These are phyloP conservation scores for Pangasius macronema DNA, from an alignment of 2,797 vertebrate species.

Conservation along the genomic window DNA sequence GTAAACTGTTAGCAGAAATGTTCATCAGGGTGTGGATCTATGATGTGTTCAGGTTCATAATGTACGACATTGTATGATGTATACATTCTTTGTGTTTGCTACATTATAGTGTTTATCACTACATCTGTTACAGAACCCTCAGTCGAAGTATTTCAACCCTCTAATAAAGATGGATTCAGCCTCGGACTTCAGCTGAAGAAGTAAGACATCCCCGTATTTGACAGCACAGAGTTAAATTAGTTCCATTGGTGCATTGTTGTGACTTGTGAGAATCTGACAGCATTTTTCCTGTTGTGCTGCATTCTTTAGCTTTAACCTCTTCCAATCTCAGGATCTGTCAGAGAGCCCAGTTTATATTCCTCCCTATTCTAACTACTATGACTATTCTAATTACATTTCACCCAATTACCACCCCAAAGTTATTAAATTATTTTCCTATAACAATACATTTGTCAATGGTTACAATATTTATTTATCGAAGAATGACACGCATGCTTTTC, in stretches of 20 bases:
- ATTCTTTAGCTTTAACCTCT: not conserved
- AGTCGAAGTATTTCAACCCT: slow-evolving; percentile 97
- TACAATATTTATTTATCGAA: not conserved
- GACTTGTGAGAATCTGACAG: not conserved
- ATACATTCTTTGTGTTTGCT: slow-evolving; percentile 6
- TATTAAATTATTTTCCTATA: not conserved
- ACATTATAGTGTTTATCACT: slow-evolving; percentile 8
- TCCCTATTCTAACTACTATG: not conserved
- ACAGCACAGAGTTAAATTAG: not conserved
- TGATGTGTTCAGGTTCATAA: not conserved
- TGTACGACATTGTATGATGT: slow-evolving; percentile 30
- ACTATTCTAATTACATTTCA: no score
- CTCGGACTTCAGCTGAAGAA: slow-evolving; percentile 97
- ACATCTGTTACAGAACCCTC: slow-evolving; percentile 83
- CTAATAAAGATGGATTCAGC: slow-evolving; percentile 96
- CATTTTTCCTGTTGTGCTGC: not conserved
- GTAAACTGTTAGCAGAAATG: not conserved
- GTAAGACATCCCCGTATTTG: slow-evolving; percentile 73
- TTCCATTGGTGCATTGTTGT: not conserved
- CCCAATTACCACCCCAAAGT: not conserved
- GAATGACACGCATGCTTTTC: not conserved
- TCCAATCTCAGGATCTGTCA: not conserved
- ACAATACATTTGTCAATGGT: not conserved
- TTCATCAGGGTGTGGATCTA: not conserved
- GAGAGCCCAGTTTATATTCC: not conserved